Base-by-base conservation (phyloP, 2,888 invertebrate genomes). In the Colostygia pectinataria region DNA sequence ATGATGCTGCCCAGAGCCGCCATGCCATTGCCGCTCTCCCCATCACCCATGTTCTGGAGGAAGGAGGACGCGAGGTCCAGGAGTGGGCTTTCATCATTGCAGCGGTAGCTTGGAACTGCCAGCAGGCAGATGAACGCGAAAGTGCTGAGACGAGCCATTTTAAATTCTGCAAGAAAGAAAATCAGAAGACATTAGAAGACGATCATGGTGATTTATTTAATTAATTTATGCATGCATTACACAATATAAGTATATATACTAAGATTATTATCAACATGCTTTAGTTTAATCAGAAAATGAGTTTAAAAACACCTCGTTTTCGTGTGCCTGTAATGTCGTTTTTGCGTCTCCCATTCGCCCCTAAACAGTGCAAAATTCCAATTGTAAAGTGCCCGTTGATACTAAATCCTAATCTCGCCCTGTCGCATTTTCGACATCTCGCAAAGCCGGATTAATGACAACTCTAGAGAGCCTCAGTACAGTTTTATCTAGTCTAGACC, bases 21-120 rank as follows among this genome's bases (percentile, higher is more conserved):
- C 34, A 92, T 73, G 0, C 91, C 91, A 6, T 88, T 83, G 27
- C 82, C 74, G 12, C 69, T 66, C 0, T 78, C 84, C 0, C 80
- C 80, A 7, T 79, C 75, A 0, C 85, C 86, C 65, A 93, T 92
- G 65, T 93, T 93, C 65, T 93, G 92, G 29, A 95, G 86, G 44
- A 96, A 91, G 10, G 93, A 90, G 1, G 93, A 92, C 0, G 95
- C 95, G 49, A 94, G 91, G 58, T 95, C 94, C 58, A 94, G 69
- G 39, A 95, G 88, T 0, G 93, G 93, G 66, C 91, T 93, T 0
- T 92, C 78, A 28, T 85, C 81, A 6, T 81, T 71, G 38, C 29
- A 57, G 43, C 29, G 40, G 36, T 39, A 46, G 4, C 88, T 61
- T 68, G 80, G 64, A 66, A 72, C 71, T 5, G 68, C 68, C n/a